Base-by-base conservation (phyloP, 2,113 vertebrate species). In the Hippocampus mohnikei region DNA sequence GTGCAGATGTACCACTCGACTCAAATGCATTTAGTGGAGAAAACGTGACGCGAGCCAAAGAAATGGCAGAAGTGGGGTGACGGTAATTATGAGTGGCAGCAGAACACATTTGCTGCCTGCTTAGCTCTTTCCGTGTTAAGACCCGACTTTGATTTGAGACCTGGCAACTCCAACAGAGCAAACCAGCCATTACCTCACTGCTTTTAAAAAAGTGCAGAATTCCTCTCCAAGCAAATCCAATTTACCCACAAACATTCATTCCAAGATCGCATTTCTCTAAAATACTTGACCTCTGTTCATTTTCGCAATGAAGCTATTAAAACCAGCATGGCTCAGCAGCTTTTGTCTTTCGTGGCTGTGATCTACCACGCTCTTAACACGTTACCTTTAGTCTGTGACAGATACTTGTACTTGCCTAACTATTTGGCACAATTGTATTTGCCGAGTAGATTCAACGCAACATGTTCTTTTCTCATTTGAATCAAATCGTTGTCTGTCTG, bases 1-100 rank as follows among this genome's bases (percentile, higher is more conserved):
- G 59, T 55, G 53, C 62, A 64, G 50, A 55, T 40, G 5, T 50
- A 46, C 59, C 66, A 48, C 41, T 73, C 44, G 44, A 67, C 77
- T 84, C 76, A 78, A 85, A 80, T 55, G 59, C 68, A 77, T 89
- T 80, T 73, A 82, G 78, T 48, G 52, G 40, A 70, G 73, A 79
- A 81, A 85, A 82, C 72, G n/a, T 55, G 5, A 74, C 76, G 73
- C 50, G 33, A 71, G 66, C 66, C 65, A 65, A 80, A 81, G 82
- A 84, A 87, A 84, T 60, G 6, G 77, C 56, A 68, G 73, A 33
- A 8, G 41, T 10, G 70, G 23, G 48, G 71, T 73, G 78, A 87
- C 75, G 8, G 69, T 87, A 81, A 90, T 84, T 77, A 77, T 78
- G 83, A 89, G 80, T 84, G 87, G 74, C 90, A 90, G 66, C 20